Evolutionary conservation across 2,113 vertebrate genomes (phyloP).

Genomic region (Python bivittatus): DNA sequence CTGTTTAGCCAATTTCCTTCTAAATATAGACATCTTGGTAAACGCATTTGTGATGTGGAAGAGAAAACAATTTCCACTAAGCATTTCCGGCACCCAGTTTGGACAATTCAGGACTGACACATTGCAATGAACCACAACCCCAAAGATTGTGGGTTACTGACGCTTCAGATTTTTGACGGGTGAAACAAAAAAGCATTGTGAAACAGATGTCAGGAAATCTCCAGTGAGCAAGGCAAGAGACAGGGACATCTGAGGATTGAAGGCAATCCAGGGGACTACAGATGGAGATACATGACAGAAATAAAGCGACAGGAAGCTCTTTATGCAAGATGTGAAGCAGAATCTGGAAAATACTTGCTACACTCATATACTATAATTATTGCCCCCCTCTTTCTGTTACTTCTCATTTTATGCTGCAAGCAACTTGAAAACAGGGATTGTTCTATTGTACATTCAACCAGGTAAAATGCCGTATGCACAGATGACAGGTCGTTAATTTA

Average conservation of each 20-base stretch:
- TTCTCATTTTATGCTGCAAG: neutral
- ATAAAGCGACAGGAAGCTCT: neutral
- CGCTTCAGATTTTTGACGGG: neutral
- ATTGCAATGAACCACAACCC: neutral
- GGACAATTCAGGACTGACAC: neutral
- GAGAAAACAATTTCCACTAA: neutral
- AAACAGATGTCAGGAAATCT: neutral
- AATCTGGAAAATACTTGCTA: neutral
- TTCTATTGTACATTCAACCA: neutral
- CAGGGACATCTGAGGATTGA: neutral
- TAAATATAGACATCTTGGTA: neutral
- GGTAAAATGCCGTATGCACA: neutral
- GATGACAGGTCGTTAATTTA: neutral
- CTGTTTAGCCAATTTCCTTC: neutral
- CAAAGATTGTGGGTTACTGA: neutral
- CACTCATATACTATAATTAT: neutral
- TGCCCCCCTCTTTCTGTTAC: neutral
- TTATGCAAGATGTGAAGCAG: neutral
- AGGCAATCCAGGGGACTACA: neutral
- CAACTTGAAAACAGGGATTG: neutral
- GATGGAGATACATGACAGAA: neutral
- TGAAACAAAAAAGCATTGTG: neutral
- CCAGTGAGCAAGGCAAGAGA: neutral
- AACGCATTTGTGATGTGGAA: neutral
- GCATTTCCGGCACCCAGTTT: neutral